Evolutionary conservation across 2,113 vertebrate genomes (phyloP), one percentile per base, ranked within the genome.

Genomic region (Sylvilagus bachmani): DNA sequence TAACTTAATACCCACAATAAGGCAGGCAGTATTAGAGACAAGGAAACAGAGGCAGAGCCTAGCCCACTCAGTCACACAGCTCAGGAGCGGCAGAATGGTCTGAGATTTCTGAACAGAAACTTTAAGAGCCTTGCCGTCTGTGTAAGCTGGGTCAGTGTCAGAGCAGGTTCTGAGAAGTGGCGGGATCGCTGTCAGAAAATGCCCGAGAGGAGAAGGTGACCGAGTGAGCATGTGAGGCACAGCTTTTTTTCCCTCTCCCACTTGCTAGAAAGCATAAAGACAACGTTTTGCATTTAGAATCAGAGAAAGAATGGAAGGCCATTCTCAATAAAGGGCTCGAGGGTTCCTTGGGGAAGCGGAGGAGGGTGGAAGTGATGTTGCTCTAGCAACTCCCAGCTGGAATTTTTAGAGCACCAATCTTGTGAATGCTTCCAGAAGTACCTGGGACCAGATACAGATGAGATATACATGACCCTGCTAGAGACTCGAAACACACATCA

Each of bases 271-370:
- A 73, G 49, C 36, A 61, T 66, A 53, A 83, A 53, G 49, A 27
- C 0, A 55, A 49, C 14, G 9, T 44, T 93, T 61, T 84, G n/a
- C 29, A 13, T 87, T 96, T 77, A 70, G 31, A 90, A 67, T 87
- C 55, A 92, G 69, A 84, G 69, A 36, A 89, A 77, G 14, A 85
- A 71, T 0, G 90, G 78, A 89, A 92, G 84, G 14, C 38, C 66
- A 14, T 93, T 66, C 79, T 93, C 64, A 55, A 84, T 51, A 38
- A 84, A 91, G 70, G 73, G 2, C 33, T 38, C 74, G 6, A 14
- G 6, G 25, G 44, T 38, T 84, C 71, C 53, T 62, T 44, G 61
- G 67, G 33, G 61, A 92, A 84, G 61, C 3, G n/a, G 44, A 75
- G 10, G 6, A 9, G 44, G n/a, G 29, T 62, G 21, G n/a, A 73